phyloP scores from a whole-genome alignment of 2,113 vertebrate genomes.

The Tetrao urogallus region DNA sequence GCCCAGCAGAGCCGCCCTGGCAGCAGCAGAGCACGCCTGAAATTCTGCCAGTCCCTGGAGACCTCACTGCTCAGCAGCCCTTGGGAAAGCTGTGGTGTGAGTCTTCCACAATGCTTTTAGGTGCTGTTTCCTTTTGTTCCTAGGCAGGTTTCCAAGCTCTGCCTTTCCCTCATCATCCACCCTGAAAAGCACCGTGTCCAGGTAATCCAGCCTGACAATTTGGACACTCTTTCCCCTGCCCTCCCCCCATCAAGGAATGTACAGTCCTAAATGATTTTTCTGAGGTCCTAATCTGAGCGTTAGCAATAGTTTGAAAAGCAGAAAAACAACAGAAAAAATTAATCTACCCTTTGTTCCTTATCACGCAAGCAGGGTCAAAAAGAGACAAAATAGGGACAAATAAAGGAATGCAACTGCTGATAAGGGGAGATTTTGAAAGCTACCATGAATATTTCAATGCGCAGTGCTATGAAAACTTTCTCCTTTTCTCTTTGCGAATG shows the following conservation, averaged over 20 bases:
- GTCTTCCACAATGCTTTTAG: background rate
- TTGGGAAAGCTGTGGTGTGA: background rate
- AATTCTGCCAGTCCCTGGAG: background rate
- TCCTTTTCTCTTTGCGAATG: background rate
- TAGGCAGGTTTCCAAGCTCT: background rate
- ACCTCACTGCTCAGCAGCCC: background rate
- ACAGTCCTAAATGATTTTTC: background rate
- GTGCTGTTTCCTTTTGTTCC: background rate
- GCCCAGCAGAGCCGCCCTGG: background rate
- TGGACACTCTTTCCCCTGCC: background rate
- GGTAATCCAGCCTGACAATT: background rate
- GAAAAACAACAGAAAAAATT: background rate
- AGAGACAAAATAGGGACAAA: background rate
- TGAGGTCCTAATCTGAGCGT: background rate
- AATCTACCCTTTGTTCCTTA: background rate
- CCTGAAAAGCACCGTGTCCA: background rate
- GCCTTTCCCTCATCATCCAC: background rate
- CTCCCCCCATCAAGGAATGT: background rate
- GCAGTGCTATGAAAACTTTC: background rate
- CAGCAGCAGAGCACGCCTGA: fast-evolving
- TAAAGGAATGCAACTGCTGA: background rate
- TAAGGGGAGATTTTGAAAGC: background rate
- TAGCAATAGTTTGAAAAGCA: background rate
- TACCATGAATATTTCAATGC: background rate
- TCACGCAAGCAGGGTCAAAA: background rate